Conservation (phyloP, 2,797 vertebrate genomes). For the Distichodus sexfasciatus region DNA sequence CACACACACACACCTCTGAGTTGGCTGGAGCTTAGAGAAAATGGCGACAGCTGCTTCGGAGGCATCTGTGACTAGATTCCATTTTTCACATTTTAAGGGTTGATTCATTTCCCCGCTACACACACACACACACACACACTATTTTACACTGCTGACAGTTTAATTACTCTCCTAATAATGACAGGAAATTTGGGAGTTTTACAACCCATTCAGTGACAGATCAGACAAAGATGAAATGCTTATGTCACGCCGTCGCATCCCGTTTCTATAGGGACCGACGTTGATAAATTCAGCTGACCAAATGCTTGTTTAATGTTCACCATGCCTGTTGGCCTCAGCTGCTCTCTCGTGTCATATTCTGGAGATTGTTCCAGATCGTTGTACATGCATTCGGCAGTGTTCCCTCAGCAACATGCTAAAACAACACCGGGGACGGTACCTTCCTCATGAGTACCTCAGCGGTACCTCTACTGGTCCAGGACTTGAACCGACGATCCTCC, state of each 20-base stretch:
- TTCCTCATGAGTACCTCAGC: too few species aligned
- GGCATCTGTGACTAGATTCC: conserved; percentile 47
- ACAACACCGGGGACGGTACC: too few species aligned
- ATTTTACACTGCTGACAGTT: conserved; percentile 36
- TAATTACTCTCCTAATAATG: conserved; percentile 38
- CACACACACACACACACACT: conserved; percentile 9
- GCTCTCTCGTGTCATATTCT: conserved; percentile 30
- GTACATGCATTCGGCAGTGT: conserved; percentile 5
- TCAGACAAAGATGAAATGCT: conserved; percentile 5
- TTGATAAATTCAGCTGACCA: too few species aligned
- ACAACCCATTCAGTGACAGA: background rate
- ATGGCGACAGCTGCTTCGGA: conserved; percentile 43
- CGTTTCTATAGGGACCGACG: background rate
- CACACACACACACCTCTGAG: conserved; percentile 15
- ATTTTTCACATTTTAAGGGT: conserved; percentile 48
- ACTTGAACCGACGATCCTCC: too few species aligned
- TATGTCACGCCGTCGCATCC: background rate
- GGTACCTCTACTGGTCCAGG: too few species aligned
- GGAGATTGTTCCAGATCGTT: conserved; percentile 1
- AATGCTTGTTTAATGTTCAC: too few species aligned
- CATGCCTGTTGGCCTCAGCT: conserved; percentile 34
- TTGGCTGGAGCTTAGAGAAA: conserved; percentile 49
- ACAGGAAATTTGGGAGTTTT: conserved; percentile 2
- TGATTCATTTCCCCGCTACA: conserved; percentile 44
- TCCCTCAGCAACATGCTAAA: too few species aligned